phyloP scores from a whole-genome alignment of 2,888 invertebrate species.

The Ennomos fuscantarius region DNA sequence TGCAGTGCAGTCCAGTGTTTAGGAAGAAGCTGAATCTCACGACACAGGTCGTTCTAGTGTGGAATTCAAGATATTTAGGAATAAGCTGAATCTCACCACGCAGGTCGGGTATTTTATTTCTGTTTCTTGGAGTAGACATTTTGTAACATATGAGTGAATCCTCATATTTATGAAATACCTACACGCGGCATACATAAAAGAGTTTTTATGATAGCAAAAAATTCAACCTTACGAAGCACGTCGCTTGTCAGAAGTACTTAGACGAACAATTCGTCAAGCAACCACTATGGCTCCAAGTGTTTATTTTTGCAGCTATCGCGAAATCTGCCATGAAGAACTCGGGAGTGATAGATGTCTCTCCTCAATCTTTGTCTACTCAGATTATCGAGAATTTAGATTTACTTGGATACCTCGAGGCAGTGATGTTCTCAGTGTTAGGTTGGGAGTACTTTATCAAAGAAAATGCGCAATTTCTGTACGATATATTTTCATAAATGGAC shows the following conservation, averaged over 20 bases:
- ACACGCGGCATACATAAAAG: no score
- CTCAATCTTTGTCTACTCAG: slow-evolving; percentile 69
- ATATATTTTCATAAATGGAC: slow-evolving; percentile 11
- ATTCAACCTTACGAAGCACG: no score
- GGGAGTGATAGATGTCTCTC: slow-evolving; percentile 63
- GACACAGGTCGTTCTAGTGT: no score
- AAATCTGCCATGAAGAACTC: slow-evolving; percentile 45
- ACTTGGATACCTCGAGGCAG: slow-evolving; percentile 40
- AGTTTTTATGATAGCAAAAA: no score
- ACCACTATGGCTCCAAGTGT: slow-evolving; percentile 41
- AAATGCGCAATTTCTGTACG: slow-evolving; percentile 17
- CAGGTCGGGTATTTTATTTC: no score
- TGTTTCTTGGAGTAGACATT: no score
- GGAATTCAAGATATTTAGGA: no score
- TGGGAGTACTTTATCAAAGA: slow-evolving; percentile 22
- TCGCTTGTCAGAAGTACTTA: slow-evolving; percentile 5
- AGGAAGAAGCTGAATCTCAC: no score
- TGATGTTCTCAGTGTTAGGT: slow-evolving; percentile 32
- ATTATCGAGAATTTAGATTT: slow-evolving; percentile 65
- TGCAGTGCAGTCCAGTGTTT: no score
- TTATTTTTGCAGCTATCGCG: slow-evolving; percentile 47
- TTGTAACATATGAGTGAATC: no score
- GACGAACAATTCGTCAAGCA: slow-evolving; percentile 27
- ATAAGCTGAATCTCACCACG: no score
- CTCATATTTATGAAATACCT: no score